Percentiles rank a stretch among this genome's conserved stretches.
Evolutionary conservation across 2,888 invertebrate species (phyloP).

Genomic region (Notodonta dromedarius): DNA sequence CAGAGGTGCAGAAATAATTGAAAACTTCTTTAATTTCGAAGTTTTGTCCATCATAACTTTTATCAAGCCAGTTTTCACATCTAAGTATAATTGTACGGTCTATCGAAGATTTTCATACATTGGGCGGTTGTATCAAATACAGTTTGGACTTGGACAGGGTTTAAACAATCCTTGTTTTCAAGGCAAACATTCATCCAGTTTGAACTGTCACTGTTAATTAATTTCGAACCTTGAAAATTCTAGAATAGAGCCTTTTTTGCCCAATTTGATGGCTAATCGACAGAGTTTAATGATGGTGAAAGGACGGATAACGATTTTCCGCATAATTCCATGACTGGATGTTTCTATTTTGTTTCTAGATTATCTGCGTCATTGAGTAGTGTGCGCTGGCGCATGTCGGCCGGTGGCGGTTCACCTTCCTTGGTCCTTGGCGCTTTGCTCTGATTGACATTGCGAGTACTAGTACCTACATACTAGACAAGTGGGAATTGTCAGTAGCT

Average conservation of each 20-base stretch:
- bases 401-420: constrained; percentile 49
- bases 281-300: constrained; percentile 15
- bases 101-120: too few relatives aligned
- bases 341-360: constrained; percentile 9
- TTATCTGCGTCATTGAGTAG: constrained; percentile 12
- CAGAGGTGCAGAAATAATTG: too few relatives aligned
- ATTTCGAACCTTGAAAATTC: not conserved
- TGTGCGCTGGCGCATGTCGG: constrained; percentile 31
- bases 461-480: constrained; percentile 10
- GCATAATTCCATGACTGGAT: constrained; percentile 17
- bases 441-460: constrained; percentile 34
- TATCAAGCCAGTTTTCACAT: too few relatives aligned
- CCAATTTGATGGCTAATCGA: constrained; percentile 8
- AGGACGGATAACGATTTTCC: constrained; percentile 11
- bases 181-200: not conserved
- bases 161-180: not conserved
- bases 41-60: too few relatives aligned
- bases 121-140: too few relatives aligned
- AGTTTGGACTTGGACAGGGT: not conserved
- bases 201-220: not conserved
- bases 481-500: constrained; percentile 15
- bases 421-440: constrained; percentile 50
- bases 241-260: not conserved
- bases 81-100: too few relatives aligned
- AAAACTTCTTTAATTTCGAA: too few relatives aligned